Base-by-base conservation (phyloP, 2,888 invertebrate species). In the Acleris sparsana region DNA sequence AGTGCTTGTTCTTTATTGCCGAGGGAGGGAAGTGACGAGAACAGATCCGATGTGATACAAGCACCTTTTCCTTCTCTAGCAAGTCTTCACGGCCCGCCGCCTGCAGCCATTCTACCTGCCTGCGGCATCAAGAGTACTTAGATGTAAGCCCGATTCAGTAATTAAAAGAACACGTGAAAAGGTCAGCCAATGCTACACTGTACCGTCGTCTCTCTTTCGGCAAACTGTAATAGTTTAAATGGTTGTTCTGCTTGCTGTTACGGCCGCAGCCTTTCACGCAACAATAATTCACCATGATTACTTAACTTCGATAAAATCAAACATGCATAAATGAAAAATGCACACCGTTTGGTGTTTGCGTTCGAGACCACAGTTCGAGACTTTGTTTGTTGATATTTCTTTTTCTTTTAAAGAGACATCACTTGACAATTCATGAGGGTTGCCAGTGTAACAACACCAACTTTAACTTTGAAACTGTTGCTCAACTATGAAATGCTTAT, bases 201-300 rank as follows among this genome's bases (percentile, higher is more conserved):
- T 71, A 90, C 92, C 91, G 80, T 59, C 80, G 69, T 69, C 72
- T 77, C 66, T 88, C 87, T 70, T 86, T 89, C 1, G 92, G 92
- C n/a, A 89, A 77, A 58, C 84, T 79, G 66, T 85, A 91, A 69
- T 79, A 92, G 68, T 85, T 87, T 49, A 92, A 79, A 71, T 88
- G 84, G 69, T 84, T 86, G 71, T 85, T 84, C n/a, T 73, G 75
- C 74, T 83, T 82, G 70, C 86, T 89, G 63, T 90, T 92, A 7
- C 89, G 82, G 6, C 84, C 84, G 69, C 92, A 92, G 29, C 87
- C 85, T 33, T 75, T 65, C 0, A 92, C 90, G 71, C 89, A 89
- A 69, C 92, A 92, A 70, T 91, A 89, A 71, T 92, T 92, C 3
- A 91, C 91, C 92, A 92, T 90, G n/a, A 52, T 44, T 2, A 44